Evolutionary conservation across 2,888 invertebrate genomes (phyloP).

Genomic region (Catonia carolina): DNA sequence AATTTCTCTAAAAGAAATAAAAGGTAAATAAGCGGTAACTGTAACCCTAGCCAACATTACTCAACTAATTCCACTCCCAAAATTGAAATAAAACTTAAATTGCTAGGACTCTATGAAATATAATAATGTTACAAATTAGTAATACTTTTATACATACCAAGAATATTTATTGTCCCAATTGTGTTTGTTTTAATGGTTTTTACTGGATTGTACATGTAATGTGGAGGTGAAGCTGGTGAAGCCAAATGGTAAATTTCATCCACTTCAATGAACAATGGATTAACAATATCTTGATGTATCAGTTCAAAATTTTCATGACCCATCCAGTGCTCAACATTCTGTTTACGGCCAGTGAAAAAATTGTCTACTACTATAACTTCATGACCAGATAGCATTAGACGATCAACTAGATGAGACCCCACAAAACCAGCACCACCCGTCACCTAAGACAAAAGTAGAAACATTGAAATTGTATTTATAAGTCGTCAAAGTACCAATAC

Average conservation of each 20-base stretch:
- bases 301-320: slow-evolving; percentile 99
- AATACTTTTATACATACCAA: slow-evolving; percentile 60
- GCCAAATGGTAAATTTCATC: slow-evolving; percentile 98
- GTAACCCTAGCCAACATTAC: too few species aligned
- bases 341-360: slow-evolving; percentile 94
- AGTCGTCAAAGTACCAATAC: not conserved
- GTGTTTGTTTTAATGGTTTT: slow-evolving; percentile 99
- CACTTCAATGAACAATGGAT: slow-evolving; percentile 94
- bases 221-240: slow-evolving; percentile 97
- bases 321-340: slow-evolving; percentile 98
- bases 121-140: too few species aligned
- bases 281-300: slow-evolving; percentile 97
- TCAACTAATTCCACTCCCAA: too few species aligned
- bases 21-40: too few species aligned
- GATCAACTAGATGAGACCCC: slow-evolving; percentile 96
- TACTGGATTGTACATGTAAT: slow-evolving; percentile 99
- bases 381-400: slow-evolving; percentile 91
- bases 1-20: too few species aligned
- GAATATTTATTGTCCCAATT: slow-evolving; percentile 88
- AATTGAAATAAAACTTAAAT: too few species aligned
- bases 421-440: slow-evolving; percentile 98
- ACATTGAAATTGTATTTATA: not conserved
- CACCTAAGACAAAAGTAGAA: slow-evolving; percentile 50
- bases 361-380: slow-evolving; percentile 97
- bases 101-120: too few species aligned